phyloP scores from a whole-genome alignment of 2,113 vertebrate species.

The Cyrtonyx montezumae region DNA sequence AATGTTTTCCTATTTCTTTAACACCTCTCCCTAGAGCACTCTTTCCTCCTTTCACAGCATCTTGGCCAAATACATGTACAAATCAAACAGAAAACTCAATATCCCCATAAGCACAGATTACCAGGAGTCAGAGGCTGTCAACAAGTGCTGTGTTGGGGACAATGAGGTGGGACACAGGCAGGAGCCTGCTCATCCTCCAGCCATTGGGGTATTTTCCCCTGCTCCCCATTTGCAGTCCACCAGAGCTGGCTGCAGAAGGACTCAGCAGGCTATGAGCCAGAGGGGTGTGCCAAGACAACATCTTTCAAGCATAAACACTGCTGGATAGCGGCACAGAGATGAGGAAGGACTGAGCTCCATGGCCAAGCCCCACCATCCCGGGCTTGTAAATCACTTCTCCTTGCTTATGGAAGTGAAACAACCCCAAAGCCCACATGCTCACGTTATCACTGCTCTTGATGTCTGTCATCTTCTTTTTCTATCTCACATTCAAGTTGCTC shows the following conservation, averaged over 20 bases:
- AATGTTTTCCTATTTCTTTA: slow-evolving; percentile 62
- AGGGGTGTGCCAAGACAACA: neutral
- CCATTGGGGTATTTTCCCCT: neutral
- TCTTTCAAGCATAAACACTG: neutral
- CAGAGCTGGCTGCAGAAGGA: neutral
- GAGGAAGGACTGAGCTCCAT: neutral
- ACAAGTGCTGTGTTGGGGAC: rapidly evolving
- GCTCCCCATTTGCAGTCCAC: neutral
- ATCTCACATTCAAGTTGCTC: neutral
- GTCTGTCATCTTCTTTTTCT: neutral
- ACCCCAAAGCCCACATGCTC: neutral
- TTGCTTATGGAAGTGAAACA: neutral
- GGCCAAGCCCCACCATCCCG: neutral
- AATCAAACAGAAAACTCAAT: slow-evolving; percentile 56
- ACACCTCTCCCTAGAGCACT: slow-evolving; percentile 35
- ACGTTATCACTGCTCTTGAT: neutral
- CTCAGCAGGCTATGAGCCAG: rapidly evolving
- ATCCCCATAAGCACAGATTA: neutral
- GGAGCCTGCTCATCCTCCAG: neutral
- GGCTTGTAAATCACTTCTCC: neutral
- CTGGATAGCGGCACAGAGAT: neutral
- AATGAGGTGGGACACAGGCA: neutral
- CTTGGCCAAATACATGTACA: slow-evolving; percentile 50
- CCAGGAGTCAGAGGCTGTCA: neutral
- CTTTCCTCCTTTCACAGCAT: slow-evolving; percentile 27